Evolutionary conservation across 1,140 invertebrate species (phyloP), one percentile per base, ranked within the genome.

Genomic region (Bombus difficillimus): DNA sequence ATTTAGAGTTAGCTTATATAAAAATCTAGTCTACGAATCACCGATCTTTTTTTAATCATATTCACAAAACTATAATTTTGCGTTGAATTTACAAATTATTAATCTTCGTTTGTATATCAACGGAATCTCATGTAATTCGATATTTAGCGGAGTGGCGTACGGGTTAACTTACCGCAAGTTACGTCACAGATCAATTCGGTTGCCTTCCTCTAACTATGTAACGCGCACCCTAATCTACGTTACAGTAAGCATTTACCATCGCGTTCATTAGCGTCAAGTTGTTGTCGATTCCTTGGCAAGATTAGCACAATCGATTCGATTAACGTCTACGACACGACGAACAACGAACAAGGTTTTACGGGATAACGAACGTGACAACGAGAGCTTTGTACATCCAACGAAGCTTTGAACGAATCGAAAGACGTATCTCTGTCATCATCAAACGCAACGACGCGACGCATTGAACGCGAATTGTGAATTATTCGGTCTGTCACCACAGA

Each of bases 261-360:
- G 43, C 37, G 64, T 85, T 86, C 62, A 57, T 88, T 77, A 73
- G 66, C 62, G 32, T 74, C 47, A 39, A 47, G 80, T 74, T 34
- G 80, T 84, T 57, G 66, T 25, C 34, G 34, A 53, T 47, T 87
- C 39, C 57, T 71, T 8, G 25, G 69, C 10, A 10, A 76, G 75
- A 88, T 88, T 88, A 88, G 71, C 64, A 53, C 18, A 41, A 28
- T 39, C 18, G 41, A 79, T 80, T 88, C 75, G 64, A 88, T 88
- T 80, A 88, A 80, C 37, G 59, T 76, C 39, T 47, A 34, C 73
- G 66, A 77, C 10, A 41, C n/a, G 28, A 47, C 15, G 57, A 59
- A 74, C 69, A 64, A 41, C 74, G 82, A 78, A 78, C 34, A 71
- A 80, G 34, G 53, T 80, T 80, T 80, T 22, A 47, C 32, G 13